Percentiles rank a stretch among this genome's conserved stretches.
phyloP scores from a whole-genome alignment of 2,113 vertebrate genomes.

The Calidris pugnax region DNA sequence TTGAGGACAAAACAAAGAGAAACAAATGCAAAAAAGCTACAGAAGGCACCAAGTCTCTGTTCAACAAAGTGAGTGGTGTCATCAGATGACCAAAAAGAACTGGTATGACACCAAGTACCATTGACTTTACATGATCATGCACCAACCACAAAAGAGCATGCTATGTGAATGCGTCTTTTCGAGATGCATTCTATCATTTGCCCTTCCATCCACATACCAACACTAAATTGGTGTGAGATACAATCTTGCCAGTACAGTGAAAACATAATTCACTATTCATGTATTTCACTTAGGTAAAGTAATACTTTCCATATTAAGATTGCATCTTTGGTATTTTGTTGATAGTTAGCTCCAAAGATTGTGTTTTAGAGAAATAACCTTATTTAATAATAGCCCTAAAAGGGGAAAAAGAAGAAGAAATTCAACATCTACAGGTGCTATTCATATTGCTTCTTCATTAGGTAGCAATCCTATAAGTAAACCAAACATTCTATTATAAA shows the following conservation, averaged over 20 bases:
- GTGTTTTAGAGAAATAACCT: not conserved
- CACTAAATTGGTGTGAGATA: not conserved
- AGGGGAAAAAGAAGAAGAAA: not conserved
- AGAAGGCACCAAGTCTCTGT: not conserved
- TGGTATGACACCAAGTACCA: not conserved
- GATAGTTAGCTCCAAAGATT: not conserved
- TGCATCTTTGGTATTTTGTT: not conserved
- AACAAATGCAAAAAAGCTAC: not conserved
- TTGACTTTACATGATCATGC: not conserved
- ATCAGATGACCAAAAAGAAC: not conserved
- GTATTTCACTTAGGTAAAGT: not conserved
- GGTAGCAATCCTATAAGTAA: not conserved
- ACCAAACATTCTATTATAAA: not conserved
- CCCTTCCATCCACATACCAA: not conserved
- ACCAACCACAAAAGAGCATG: not conserved
- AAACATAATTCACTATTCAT: not conserved
- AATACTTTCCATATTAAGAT: not conserved
- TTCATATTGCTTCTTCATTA: not conserved
- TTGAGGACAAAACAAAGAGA: not conserved
- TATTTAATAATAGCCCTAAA: not conserved
- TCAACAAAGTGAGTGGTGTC: not conserved
- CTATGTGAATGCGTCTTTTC: not conserved
- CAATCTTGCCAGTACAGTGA: not conserved
- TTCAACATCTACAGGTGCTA: not conserved
- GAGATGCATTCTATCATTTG: not conserved